Percentiles rank a stretch among this genome's conserved stretches.
phyloP scores from a whole-genome alignment of 2,888 invertebrate genomes.

The Morinoia aosen region DNA sequence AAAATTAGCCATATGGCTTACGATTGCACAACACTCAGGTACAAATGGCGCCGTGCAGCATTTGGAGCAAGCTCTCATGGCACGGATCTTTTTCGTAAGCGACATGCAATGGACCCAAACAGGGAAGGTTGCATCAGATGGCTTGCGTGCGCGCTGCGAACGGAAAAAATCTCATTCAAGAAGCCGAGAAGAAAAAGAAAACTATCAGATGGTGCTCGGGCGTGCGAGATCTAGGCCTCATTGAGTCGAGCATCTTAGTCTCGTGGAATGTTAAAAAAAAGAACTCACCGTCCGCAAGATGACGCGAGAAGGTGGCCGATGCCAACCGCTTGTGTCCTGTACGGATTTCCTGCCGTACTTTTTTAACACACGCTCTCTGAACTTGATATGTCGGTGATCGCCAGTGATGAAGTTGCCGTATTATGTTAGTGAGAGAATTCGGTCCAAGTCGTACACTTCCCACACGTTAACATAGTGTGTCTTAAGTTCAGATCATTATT shows the following conservation, averaged over 20 bases:
- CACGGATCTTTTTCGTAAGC: background rate
- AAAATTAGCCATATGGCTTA: background rate
- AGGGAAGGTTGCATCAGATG: background rate
- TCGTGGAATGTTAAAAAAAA: slow-evolving; percentile 21
- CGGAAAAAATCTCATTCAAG: background rate
- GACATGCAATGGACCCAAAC: background rate
- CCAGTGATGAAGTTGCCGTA: background rate
- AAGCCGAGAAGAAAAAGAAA: background rate
- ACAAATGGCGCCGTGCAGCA: background rate
- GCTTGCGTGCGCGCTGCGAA: background rate
- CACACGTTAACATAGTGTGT: no score
- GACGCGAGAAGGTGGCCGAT: background rate
- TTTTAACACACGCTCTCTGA: no score
- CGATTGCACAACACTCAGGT: background rate
- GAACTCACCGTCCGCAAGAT: background rate
- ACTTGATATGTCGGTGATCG: background rate
- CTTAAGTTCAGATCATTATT: no score
- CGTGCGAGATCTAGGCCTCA: slow-evolving; percentile 34
- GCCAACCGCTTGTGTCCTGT: background rate
- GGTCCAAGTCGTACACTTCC: no score
- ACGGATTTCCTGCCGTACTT: background rate
- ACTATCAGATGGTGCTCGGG: slow-evolving; percentile 29
- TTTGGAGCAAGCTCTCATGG: background rate
- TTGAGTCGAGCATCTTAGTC: background rate
- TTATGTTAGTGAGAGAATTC: background rate